Conservation (phyloP, 2,888 invertebrate genomes). For the Drosophila picticornis region DNA sequence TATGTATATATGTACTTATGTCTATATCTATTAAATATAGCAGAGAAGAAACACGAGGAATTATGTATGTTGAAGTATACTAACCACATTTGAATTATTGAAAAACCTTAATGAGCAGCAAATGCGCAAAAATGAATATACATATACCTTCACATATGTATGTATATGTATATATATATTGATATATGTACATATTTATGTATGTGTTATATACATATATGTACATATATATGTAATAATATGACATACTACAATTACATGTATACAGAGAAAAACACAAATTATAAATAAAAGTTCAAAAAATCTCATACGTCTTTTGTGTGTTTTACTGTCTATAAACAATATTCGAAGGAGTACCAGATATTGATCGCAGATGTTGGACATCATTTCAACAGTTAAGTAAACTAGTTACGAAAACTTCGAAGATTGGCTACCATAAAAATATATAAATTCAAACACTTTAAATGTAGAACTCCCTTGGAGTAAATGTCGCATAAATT, state of each 20-base stretch:
- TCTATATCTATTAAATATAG: slow-evolving; percentile 22
- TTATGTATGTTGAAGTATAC: slow-evolving; percentile 58
- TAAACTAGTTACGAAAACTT: not conserved
- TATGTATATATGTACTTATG: not conserved
- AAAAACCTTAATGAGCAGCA: slow-evolving; percentile 29
- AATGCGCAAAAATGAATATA: slow-evolving; percentile 51
- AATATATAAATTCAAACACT: not conserved
- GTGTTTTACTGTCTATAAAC: slow-evolving; percentile 3
- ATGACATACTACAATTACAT: slow-evolving; percentile 69
- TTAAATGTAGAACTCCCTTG: not conserved
- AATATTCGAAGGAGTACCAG: not conserved
- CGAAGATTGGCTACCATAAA: not conserved
- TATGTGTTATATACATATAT: slow-evolving; percentile 40
- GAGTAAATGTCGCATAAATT: not conserved
- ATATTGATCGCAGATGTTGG: not conserved
- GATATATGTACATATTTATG: slow-evolving; percentile 31
- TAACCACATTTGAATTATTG: slow-evolving; percentile 54
- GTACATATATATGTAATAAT: slow-evolving; percentile 33
- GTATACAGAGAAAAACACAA: slow-evolving; percentile 72
- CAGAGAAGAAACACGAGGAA: slow-evolving; percentile 31
- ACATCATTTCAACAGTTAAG: not conserved
- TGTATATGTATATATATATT: slow-evolving; percentile 25
- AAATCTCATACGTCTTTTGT: slow-evolving; percentile 35
- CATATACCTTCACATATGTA: slow-evolving; percentile 46
- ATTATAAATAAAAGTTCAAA: slow-evolving; percentile 75